phyloP scores from a whole-genome alignment of 2,113 vertebrate genomes.

The Glaucidium brasilianum region DNA sequence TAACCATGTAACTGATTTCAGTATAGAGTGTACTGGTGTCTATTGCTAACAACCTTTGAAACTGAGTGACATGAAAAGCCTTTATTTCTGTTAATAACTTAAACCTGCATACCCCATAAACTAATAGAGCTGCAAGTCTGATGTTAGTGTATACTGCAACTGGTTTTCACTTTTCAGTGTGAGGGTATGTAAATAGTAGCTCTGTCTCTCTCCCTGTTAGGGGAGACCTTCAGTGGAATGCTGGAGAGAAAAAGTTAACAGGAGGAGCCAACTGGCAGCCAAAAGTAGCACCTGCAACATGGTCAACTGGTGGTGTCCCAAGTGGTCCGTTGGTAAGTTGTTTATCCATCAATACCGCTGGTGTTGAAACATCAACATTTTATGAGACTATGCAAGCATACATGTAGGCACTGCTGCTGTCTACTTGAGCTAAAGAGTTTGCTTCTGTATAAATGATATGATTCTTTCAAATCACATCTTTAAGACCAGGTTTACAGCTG shows the following conservation, averaged over 20 bases:
- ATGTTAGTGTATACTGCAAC: background rate
- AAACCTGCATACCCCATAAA: conserved; percentile 12
- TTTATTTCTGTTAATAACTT: background rate
- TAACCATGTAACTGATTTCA: conserved; percentile 22
- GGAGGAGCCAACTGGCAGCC: conserved; percentile 98
- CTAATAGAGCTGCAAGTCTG: background rate
- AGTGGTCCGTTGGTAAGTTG: conserved; percentile 84
- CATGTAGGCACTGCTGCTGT: background rate
- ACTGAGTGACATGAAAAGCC: background rate
- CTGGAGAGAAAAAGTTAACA: conserved; percentile 92
- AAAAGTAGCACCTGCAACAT: conserved; percentile 91
- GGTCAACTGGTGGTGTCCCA: conserved; percentile 81
- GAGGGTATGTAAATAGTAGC: background rate
- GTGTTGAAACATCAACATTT: background rate
- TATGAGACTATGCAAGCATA: background rate
- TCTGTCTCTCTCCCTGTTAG: conserved; percentile 46
- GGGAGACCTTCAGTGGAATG: conserved; percentile 87
- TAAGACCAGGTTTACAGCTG: background rate
- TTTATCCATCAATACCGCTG: background rate
- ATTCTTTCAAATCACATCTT: background rate
- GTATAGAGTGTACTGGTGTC: background rate
- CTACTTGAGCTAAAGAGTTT: background rate
- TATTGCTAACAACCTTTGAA: conserved; percentile 20
- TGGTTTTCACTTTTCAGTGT: background rate
- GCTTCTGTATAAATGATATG: background rate